Conservation (phyloP, 2,797 vertebrate genomes). For the Erithacus rubecula region DNA sequence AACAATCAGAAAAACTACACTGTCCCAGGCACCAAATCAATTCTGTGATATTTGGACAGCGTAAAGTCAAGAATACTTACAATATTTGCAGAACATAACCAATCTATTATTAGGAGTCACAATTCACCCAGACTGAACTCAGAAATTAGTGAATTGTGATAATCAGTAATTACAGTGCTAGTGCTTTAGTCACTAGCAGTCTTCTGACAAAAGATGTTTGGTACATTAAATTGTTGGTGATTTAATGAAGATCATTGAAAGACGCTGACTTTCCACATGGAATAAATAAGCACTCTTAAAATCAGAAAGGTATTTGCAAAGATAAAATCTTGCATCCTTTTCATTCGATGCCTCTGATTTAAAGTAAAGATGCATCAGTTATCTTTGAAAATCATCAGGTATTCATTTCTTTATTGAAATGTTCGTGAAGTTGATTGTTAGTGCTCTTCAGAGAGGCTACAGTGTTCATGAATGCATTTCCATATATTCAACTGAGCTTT, state of each 20-base stretch:
- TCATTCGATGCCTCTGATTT: background rate
- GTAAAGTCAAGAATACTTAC: background rate
- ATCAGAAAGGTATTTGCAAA: background rate
- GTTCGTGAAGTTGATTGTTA: background rate
- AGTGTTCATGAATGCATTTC: background rate
- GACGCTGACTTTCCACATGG: background rate
- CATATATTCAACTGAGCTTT: background rate
- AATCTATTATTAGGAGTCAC: background rate
- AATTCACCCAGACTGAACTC: background rate
- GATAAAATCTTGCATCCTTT: background rate
- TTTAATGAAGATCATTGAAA: background rate
- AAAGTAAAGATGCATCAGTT: background rate
- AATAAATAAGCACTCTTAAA: background rate
- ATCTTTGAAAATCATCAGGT: background rate
- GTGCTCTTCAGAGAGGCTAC: background rate
- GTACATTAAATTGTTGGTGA: background rate
- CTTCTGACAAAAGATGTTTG: background rate
- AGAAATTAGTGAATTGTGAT: background rate
- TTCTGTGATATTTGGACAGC: background rate
- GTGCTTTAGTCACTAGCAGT: background rate
- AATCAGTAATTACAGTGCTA: background rate
- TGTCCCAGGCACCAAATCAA: accelerated
- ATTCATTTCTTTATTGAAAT: background rate
- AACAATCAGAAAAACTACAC: background rate
- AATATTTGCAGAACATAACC: background rate